phyloP scores from a whole-genome alignment of 2,113 vertebrate species.

The Lophotis ruficrista region DNA sequence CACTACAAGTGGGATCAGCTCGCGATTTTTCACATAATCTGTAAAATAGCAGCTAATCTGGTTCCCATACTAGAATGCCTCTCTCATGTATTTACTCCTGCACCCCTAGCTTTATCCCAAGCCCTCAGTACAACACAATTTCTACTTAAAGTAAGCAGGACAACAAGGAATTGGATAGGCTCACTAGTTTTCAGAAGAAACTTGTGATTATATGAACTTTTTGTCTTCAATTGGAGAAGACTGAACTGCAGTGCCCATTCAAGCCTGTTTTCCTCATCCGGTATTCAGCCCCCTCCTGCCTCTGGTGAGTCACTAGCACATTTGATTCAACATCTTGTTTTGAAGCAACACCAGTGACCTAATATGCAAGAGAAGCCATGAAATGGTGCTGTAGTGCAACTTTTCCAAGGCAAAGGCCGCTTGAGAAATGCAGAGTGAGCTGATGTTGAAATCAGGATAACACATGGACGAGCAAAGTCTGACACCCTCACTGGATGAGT shows the following conservation, averaged over 20 bases:
- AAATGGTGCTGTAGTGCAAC: neutral
- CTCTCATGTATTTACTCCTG: neutral
- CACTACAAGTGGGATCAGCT: neutral
- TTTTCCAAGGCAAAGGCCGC: neutral
- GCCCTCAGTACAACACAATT: neutral
- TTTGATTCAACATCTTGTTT: neutral
- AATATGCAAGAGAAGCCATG: neutral
- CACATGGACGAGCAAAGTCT: slow-evolving; percentile 44
- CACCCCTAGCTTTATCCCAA: neutral
- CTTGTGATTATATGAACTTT: neutral
- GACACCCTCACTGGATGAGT: neutral
- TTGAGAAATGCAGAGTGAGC: neutral
- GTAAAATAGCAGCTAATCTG: neutral
- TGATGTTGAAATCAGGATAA: slow-evolving; percentile 48
- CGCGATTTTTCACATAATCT: neutral
- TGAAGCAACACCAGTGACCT: neutral
- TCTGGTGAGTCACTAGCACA: neutral
- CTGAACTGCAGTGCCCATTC: neutral
- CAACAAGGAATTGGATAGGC: neutral
- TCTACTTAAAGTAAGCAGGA: neutral
- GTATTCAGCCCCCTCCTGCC: neutral
- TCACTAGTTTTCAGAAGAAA: neutral
- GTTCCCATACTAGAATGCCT: neutral
- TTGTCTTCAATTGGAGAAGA: neutral
- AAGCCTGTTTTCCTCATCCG: neutral